A percentile compares a stretch with the other conserved stretches of the same genome.
Conservation (phyloP, 2,797 vertebrate genomes). For the Pangasius djambal region DNA sequence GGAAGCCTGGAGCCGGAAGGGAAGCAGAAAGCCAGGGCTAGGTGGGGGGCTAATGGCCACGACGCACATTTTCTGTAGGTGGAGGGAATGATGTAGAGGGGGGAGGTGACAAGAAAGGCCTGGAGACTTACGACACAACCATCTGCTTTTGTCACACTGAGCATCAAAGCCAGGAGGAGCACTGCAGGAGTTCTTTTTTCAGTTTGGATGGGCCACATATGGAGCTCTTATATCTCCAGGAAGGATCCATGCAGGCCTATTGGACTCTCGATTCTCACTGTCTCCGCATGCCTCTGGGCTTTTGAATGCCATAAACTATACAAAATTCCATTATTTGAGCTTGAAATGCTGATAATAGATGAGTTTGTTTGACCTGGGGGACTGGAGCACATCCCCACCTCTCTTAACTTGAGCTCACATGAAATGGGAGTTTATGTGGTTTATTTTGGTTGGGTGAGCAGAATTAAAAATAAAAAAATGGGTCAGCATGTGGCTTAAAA, state of each 20-base stretch:
- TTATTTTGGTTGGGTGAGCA: slow-evolving; percentile 67
- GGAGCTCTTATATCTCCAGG: slow-evolving; percentile 78
- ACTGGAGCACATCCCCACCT: slow-evolving; percentile 55
- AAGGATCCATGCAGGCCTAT: slow-evolving; percentile 52
- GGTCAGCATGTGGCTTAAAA: slow-evolving; percentile 74
- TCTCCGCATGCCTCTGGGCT: slow-evolving; percentile 62
- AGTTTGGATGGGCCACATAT: slow-evolving; percentile 74
- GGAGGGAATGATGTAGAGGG: slow-evolving; percentile 25
- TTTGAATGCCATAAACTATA: slow-evolving; percentile 64
- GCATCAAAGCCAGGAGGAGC: slow-evolving; percentile 80
- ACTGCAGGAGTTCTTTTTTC: slow-evolving; percentile 76
- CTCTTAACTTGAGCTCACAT: slow-evolving; percentile 56
- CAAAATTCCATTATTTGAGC: slow-evolving; percentile 69
- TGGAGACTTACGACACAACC: slow-evolving; percentile 66
- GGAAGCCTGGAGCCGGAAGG: slow-evolving; percentile 21
- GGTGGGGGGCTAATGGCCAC: slow-evolving; percentile 79
- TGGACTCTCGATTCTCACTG: slow-evolving; percentile 64
- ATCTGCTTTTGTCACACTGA: slow-evolving; percentile 82
- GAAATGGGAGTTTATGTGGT: slow-evolving; percentile 36
- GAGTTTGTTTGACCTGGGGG: slow-evolving; percentile 71
- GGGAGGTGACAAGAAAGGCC: slow-evolving; percentile 20
- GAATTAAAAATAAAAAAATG: slow-evolving; percentile 70
- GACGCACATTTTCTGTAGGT: slow-evolving; percentile 64
- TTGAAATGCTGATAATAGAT: slow-evolving; percentile 76
- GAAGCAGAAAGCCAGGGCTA: slow-evolving; percentile 62